These are phyloP conservation scores for Isurus oxyrinchus DNA, from an alignment of 2,113 vertebrate genomes.

Conservation along the genomic window DNA sequence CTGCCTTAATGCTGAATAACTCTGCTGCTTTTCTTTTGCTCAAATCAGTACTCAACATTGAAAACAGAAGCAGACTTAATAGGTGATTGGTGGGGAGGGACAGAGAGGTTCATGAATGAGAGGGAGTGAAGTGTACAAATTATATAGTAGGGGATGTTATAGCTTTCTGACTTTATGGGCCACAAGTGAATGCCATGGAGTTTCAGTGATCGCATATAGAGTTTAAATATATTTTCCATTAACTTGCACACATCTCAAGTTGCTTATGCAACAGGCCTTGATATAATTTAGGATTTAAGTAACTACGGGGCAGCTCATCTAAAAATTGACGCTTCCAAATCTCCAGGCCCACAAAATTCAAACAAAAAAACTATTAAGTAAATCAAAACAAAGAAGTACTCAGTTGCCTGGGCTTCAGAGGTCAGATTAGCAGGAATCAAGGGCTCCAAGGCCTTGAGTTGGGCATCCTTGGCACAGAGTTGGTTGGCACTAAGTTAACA, in stretches of 20 bases:
- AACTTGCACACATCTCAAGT: not conserved
- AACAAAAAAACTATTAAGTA: not conserved
- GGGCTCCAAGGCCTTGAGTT: not conserved
- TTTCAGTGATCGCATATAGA: not conserved
- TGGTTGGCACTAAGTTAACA: not conserved
- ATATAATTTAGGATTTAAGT: not conserved
- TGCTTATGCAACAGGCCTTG: not conserved
- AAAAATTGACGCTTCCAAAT: not conserved
- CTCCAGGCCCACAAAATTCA: not conserved
- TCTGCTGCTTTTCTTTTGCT: not conserved
- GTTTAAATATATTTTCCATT: not conserved
- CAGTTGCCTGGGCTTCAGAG: not conserved
- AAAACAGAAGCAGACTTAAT: not conserved
- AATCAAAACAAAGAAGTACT: not conserved
- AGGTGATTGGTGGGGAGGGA: not conserved
- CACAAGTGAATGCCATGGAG: not conserved
- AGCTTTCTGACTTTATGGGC: not conserved
- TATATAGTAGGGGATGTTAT: not conserved
- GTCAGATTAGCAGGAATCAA: not conserved
- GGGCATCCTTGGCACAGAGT: not conserved
- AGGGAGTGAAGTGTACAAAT: not conserved
- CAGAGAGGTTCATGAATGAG: not conserved
- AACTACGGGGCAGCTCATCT: not conserved
- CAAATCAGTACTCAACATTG: not conserved
- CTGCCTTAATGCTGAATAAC: conserved; percentile 3